phyloP scores from a whole-genome alignment of 2,888 invertebrate genomes.

The Eupithecia inturbata region DNA sequence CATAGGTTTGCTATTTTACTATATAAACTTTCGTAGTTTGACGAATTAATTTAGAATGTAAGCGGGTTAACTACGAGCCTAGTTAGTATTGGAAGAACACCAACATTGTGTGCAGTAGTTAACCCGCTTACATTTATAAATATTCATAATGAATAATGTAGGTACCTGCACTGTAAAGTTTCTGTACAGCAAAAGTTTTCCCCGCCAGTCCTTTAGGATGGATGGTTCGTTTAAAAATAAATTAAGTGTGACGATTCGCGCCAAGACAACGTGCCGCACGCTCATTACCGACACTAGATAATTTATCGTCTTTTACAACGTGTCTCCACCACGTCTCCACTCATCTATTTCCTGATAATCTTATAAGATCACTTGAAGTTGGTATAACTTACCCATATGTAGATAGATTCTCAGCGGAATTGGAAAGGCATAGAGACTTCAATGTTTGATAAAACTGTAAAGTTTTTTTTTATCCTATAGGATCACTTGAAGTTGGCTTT shows the following conservation, averaged over 20 bases:
- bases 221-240: slow-evolving; percentile 73
- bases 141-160: no score
- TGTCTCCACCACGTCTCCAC: background rate
- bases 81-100: no score
- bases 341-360: background rate
- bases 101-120: no score
- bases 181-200: background rate
- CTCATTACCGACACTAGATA: slow-evolving; percentile 55
- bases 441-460: background rate
- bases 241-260: slow-evolving; percentile 64
- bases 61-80: no score
- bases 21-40: no score
- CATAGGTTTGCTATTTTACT: no score
- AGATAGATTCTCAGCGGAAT: background rate
- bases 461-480: background rate
- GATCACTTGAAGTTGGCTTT: background rate
- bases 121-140: no score
- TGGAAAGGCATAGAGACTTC: background rate
- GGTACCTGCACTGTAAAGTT: no score
- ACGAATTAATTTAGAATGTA: no score
- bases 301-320: slow-evolving; percentile 8
- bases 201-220: slow-evolving; percentile 40
- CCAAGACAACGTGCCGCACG: slow-evolving; percentile 54
- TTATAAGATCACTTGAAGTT: background rate
- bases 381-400: background rate